Conservation (phyloP, 2,888 invertebrate genomes). For the Epirrhoe tristata region DNA sequence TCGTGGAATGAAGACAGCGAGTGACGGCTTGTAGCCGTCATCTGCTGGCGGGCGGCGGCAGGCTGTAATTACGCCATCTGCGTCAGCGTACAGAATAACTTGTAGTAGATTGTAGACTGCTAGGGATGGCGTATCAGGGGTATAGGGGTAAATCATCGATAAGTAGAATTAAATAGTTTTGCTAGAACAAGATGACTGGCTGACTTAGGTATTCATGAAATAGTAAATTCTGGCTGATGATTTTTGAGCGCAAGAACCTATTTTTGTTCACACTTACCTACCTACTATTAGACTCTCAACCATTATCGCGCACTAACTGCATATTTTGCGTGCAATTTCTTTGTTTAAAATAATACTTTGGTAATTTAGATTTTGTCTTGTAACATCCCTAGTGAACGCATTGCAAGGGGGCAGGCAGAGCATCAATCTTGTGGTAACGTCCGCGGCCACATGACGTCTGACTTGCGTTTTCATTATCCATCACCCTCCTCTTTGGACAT, state of each 20-base stretch:
- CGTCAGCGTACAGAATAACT: constrained; percentile 18
- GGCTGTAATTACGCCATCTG: constrained; percentile 46
- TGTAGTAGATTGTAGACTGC: not conserved
- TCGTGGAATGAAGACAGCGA: constrained; percentile 21
- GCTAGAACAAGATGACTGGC: no score
- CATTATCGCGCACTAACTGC: no score
- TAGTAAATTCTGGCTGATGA: no score
- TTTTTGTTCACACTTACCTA: no score
- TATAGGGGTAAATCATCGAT: no score
- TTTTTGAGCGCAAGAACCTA: no score
- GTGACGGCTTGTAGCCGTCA: constrained; percentile 12
- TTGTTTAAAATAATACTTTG: no score
- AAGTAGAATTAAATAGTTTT: no score
- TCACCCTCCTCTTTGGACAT: constrained; percentile 27
- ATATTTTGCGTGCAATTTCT: no score
- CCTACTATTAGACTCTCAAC: no score
- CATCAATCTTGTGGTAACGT: constrained; percentile 53
- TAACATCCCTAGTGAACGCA: constrained; percentile 8
- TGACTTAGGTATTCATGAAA: no score
- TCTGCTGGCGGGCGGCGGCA: constrained; percentile 33
- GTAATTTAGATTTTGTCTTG: not conserved
- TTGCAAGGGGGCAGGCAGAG: constrained; percentile 1
- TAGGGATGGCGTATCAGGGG: not conserved
- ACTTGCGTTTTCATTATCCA: constrained; percentile 51
- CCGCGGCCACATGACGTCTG: constrained; percentile 52